Evolutionary conservation across 2,888 invertebrate genomes (phyloP), one percentile per base, ranked within the genome.

Genomic region (Orchestes rusci): DNA sequence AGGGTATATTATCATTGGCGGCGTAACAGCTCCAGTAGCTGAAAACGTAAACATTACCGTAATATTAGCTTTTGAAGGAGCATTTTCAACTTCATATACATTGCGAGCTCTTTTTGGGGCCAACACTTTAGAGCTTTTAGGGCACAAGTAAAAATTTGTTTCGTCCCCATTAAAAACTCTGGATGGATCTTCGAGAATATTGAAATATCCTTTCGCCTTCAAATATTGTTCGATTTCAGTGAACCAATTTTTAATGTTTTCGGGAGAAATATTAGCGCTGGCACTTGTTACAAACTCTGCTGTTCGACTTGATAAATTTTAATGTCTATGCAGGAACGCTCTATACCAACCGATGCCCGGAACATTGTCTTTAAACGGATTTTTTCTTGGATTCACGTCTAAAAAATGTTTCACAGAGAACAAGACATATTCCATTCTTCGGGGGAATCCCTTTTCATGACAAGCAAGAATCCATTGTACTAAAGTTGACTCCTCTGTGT

Each of bases 21-120:
- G 19, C 10, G 20, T 20, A 2, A 12, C 16, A 3, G 12, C 3
- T 1, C 40, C 38, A 23, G 12, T 7, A 8, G 43, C 37, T 3
- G 16, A 20, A 12, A 43, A 43, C 12, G 64, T 62, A 45, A 66
- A 67, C 61, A 69, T 56, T 0, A 65, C 66, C 7, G 66, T 67
- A 16, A 68, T 48, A 13, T 57, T 58, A 3, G 56, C 51, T 56
- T 68, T 69, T 7, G 59, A 53, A 16, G 50, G 51, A 7, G 61
- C 59, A 29, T 60, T 58, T 65, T n/a, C n/a, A n/a, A n/a, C n/a
- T n/a, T n/a, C n/a, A n/a, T n/a, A n/a, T n/a, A n/a, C n/a, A n/a
- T n/a, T 62, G 52, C 34, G 58, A 29, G 53, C 48, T 16, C 52
- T 47, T 49, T 34, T 58, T 43, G 50, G 41, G 16, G 55, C 58